A percentile compares a stretch with the other conserved stretches of the same genome.
Conservation (phyloP, 2,888 invertebrate genomes). For the Tetragnatha montana region DNA sequence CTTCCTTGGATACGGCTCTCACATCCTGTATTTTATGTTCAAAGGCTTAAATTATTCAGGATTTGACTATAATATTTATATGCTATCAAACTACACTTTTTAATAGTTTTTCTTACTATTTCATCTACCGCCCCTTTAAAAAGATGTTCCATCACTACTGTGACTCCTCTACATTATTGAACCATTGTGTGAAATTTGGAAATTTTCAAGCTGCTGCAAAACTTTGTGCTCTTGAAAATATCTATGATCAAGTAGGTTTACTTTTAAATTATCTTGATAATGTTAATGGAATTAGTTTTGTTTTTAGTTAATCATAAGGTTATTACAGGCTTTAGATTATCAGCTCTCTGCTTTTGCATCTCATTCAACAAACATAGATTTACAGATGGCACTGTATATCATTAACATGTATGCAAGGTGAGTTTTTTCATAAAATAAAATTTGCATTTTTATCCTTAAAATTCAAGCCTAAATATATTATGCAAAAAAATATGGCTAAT, state of each 20-base stretch:
- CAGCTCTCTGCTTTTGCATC: slow-evolving; percentile 58
- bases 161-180: slow-evolving; percentile 62
- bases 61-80: too few relatives aligned
- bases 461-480: not conserved
- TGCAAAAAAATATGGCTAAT: slow-evolving; percentile 2
- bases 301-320: not conserved
- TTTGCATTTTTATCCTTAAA: too few relatives aligned
- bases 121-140: not conserved
- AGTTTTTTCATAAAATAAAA: not conserved
- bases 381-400: slow-evolving; percentile 43
- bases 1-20: too few relatives aligned
- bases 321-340: slow-evolving; percentile 62
- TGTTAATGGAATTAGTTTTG: not conserved
- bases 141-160: slow-evolving; percentile 61
- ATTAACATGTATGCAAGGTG: slow-evolving; percentile 55
- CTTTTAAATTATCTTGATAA: not conserved
- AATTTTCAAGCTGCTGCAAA: slow-evolving; percentile 70
- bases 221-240: slow-evolving; percentile 65
- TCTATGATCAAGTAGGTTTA: slow-evolving; percentile 64
- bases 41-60: too few relatives aligned
- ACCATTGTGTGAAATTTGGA: slow-evolving; percentile 63
- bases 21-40: not conserved
- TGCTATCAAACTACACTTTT: not conserved
- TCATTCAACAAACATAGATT: slow-evolving; percentile 6
- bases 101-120: not conserved